These are phyloP conservation scores for Neopipo cinnamomea DNA, from an alignment of 2,113 vertebrate species.

Conservation along the genomic window DNA sequence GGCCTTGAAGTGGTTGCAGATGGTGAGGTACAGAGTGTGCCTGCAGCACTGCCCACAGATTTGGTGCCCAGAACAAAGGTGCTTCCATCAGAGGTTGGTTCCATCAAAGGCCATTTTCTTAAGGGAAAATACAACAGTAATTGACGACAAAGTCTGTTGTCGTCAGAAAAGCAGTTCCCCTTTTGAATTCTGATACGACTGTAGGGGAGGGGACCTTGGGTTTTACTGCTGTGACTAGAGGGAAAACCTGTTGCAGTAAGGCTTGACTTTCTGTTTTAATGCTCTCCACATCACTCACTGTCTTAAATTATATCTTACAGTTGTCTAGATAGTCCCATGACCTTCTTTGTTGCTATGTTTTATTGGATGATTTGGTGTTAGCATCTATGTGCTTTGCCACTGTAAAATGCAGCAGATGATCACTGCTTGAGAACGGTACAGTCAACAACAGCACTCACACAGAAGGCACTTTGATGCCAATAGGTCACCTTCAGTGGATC, in stretches of 20 bases:
- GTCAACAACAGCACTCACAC: neutral
- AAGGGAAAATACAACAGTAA: neutral
- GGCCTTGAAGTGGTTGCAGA: neutral
- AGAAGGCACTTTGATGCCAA: neutral
- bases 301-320: neutral
- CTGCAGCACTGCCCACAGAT: neutral
- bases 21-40: neutral
- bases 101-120: rapidly evolving
- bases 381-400: neutral
- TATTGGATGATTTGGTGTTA: neutral
- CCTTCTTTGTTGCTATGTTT: neutral
- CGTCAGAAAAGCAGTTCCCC: neutral
- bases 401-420: neutral
- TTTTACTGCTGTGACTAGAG: neutral
- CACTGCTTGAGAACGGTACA: rapidly evolving
- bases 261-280: neutral
- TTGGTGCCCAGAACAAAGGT: neutral
- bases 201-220: neutral
- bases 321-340: neutral
- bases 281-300: neutral
- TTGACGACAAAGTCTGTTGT: neutral
- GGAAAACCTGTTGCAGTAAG: neutral
- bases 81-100: neutral
- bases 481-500: neutral
- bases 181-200: neutral